These are phyloP conservation scores for Aplodontia rufa DNA, from an alignment of 2,113 vertebrate species.

Conservation along the genomic window DNA sequence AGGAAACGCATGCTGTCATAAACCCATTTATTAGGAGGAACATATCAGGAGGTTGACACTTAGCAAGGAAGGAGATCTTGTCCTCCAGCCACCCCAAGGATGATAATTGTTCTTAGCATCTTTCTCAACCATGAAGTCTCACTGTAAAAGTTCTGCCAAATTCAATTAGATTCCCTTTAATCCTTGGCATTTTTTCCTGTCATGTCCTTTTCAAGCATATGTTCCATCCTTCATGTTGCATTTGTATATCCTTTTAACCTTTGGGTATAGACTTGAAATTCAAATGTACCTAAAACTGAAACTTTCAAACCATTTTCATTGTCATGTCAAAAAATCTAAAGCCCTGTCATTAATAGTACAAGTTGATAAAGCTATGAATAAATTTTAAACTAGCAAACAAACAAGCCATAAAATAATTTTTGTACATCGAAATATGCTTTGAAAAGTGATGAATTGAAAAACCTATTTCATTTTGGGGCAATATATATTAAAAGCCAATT, in stretches of 20 bases:
- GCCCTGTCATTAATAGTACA: background rate
- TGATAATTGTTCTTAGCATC: background rate
- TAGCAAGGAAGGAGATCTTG: background rate
- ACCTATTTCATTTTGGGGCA: background rate
- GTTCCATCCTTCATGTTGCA: background rate
- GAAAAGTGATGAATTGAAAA: background rate
- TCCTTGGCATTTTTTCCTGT: background rate
- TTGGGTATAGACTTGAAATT: background rate
- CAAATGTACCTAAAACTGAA: background rate
- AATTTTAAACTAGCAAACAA: constrained; percentile 13
- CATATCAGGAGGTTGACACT: background rate
- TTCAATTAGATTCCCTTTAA: background rate
- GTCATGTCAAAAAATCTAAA: background rate
- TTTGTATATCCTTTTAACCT: constrained; percentile 14
- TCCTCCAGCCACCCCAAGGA: background rate
- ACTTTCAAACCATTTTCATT: background rate
- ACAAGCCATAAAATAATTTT: background rate
- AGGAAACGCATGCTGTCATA: background rate
- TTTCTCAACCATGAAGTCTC: background rate
- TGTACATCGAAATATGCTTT: constrained; percentile 17
- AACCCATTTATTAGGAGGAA: background rate
- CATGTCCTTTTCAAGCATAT: constrained; percentile 7
- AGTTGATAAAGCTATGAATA: constrained; percentile 23
- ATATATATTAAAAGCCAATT: background rate
- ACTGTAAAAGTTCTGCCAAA: constrained; percentile 14